Evolutionary conservation across 2,113 vertebrate species (phyloP).

Genomic region (Corythoichthys intestinalis): DNA sequence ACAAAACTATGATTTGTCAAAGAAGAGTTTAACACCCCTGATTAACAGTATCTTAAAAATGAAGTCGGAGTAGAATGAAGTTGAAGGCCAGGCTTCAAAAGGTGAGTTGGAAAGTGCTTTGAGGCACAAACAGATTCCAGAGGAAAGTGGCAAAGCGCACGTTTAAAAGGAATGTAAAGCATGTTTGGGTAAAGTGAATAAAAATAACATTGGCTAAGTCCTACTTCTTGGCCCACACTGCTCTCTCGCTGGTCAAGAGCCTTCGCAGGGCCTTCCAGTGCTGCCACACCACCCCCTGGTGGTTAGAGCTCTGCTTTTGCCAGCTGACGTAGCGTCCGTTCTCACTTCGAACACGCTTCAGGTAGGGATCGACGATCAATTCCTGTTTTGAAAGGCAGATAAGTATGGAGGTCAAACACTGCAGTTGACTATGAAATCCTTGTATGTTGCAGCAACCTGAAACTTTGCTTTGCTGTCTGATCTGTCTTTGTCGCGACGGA

Average conservation of each 20-base stretch:
- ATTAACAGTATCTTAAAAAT: background rate
- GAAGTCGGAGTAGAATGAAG: background rate
- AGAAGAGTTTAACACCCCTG: no score
- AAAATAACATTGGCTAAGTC: background rate
- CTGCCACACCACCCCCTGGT: constrained; percentile 79
- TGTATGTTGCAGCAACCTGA: constrained; percentile 72
- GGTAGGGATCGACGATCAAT: constrained; percentile 77
- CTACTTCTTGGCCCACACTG: constrained; percentile 86
- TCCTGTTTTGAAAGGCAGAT: constrained; percentile 68
- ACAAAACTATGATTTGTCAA: no score
- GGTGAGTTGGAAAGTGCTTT: background rate
- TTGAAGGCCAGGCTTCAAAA: background rate
- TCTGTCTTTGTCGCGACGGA: constrained; percentile 77
- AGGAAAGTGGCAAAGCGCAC: background rate
- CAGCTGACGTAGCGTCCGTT: constrained; percentile 72
- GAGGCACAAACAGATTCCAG: background rate
- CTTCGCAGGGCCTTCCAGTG: constrained; percentile 85
- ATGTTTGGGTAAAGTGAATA: background rate
- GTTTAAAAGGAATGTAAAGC: background rate
- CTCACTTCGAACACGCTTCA: constrained; percentile 76
- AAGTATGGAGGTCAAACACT: background rate
- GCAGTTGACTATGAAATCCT: background rate
- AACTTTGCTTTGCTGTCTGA: constrained; percentile 77
- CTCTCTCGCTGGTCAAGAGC: constrained; percentile 82
- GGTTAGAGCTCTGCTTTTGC: constrained; percentile 82